Evolutionary conservation across 2,797 vertebrate species (phyloP).

Genomic region (Oreortyx pictus): DNA sequence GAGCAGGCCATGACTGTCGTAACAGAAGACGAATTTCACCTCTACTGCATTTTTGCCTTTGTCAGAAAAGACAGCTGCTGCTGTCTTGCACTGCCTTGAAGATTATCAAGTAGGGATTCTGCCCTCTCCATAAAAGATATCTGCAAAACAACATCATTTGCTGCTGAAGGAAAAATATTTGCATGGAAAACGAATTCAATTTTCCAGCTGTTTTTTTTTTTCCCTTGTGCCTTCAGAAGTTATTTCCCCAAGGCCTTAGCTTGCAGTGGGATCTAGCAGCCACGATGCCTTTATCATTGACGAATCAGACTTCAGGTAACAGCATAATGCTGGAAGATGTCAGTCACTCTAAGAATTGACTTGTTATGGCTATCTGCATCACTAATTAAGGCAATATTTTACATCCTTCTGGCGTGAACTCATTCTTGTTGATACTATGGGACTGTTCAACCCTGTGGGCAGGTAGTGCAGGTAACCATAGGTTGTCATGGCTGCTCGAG

Average conservation of each 20-base stretch:
- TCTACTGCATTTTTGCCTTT: not conserved
- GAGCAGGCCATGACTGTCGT: not conserved
- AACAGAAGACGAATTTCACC: not conserved
- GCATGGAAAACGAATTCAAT: not conserved
- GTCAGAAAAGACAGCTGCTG: not conserved
- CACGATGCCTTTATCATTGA: not conserved
- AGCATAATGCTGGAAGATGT: not conserved
- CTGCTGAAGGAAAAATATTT: not conserved
- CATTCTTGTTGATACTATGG: not conserved
- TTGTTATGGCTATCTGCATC: not conserved
- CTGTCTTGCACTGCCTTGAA: not conserved
- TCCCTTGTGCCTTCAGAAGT: not conserved
- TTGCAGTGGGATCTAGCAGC: not conserved
- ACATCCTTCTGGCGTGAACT: not conserved
- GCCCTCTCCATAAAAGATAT: not conserved
- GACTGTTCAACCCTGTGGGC: not conserved
- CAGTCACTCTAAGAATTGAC: not conserved
- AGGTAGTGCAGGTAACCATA: accelerated
- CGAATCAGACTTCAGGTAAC: not conserved
- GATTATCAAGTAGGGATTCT: not conserved
- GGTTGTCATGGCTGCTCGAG: not conserved
- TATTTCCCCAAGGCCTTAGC: not conserved
- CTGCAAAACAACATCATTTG: not conserved
- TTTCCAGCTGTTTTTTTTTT: not conserved
- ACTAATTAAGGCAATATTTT: not conserved